These are phyloP conservation scores for Brachionus angularis DNA, from an alignment of 1,140 invertebrate species.

Conservation along the genomic window DNA sequence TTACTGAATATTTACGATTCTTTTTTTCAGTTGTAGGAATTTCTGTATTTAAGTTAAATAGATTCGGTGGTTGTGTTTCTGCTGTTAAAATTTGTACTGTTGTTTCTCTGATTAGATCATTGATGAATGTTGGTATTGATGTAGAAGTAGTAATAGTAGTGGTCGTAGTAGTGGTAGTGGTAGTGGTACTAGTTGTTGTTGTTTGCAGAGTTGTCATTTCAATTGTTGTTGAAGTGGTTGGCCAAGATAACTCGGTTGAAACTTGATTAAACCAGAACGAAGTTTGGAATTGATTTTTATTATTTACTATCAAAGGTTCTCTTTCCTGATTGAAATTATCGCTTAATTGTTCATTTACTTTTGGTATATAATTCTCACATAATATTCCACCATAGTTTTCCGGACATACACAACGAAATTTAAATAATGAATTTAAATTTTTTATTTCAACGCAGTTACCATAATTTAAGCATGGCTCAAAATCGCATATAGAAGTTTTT, in stretches of 20 bases:
- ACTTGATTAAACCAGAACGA: no score
- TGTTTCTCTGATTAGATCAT: not conserved
- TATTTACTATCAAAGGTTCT: no score
- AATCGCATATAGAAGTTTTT: conserved; percentile 30
- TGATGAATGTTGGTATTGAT: not conserved
- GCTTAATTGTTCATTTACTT: no score
- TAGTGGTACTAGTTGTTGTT: not conserved
- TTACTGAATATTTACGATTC: no score
- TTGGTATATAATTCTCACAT: not conserved
- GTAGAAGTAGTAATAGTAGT: not conserved
- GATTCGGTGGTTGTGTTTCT: not conserved
- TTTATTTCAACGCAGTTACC: not conserved
- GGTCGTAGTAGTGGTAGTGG: not conserved
- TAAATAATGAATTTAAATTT: not conserved
- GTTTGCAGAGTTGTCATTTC: not conserved
- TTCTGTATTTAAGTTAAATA: no score
- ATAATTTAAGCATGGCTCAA: conserved; percentile 6
- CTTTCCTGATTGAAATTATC: no score
- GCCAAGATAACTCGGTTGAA: not conserved
- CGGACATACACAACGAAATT: conserved; percentile 18
- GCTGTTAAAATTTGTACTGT: not conserved
- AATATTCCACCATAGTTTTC: not conserved
- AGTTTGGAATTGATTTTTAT: no score
- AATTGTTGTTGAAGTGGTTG: not conserved
- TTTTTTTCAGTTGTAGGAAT: no score